Base-by-base conservation (phyloP, 1,140 invertebrate genomes). In the Hestina assimilis region DNA sequence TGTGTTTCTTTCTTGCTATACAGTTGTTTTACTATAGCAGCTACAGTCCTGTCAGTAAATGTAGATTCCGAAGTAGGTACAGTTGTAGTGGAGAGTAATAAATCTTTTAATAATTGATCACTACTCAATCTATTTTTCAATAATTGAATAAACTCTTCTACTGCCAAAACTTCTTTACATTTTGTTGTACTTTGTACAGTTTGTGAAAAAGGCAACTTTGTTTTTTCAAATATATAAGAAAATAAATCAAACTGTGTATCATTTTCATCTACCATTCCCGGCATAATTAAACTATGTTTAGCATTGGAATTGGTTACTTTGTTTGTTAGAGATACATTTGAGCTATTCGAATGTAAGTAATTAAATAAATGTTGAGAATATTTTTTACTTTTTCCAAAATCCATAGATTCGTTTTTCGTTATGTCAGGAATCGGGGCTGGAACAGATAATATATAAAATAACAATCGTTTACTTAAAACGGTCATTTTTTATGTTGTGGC, bases 91-190 rank as follows among this genome's bases (percentile, higher is more conserved):
- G 61, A 56, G 4, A 64, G 24, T 20, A 84, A 51, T 31, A 81
- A 62, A 26, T 84, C 68, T 62, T 74, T 83, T 8, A 87, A 69
- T 9, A 64, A 38, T 41, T 73, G 69, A 48, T 86, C 84, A 38
- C 59, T 78, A 12, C 54, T 79, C 17, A 87, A 45, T 47, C 77
- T 84, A 38, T 71, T 84, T 52, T 78, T 87, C 8, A 87, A 55
- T 55, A 86, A 50, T 46, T 83, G 63, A 21, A 85, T 60, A 42
- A 87, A 79, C 29, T 87, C 76, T 19, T 87, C 79, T 14, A 85
- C 69, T 17, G 66, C 69, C 47, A 85, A 53, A 7, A 63, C 33
- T 26, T 80, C 73, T 66, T 82, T 82, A 51, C 81, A 83, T 48
- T 61, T 64, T 42, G 53, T 64, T 9, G 62, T 51, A 41, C 58